Conservation (phyloP, 2,888 invertebrate genomes). For the Rhamphomyia laevipes region DNA sequence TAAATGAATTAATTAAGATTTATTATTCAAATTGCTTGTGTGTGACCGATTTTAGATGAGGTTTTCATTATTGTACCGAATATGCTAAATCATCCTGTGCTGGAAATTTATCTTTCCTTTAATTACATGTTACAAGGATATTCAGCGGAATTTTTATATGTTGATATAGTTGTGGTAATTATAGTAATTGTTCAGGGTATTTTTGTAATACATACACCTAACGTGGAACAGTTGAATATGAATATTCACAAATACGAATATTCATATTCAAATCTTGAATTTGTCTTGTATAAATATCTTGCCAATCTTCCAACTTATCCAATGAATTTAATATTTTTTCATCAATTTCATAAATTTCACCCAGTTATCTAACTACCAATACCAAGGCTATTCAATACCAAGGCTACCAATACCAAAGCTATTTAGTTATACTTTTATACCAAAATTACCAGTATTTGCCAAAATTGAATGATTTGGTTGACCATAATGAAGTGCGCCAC, state of each 20-base stretch:
- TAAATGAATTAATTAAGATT: no score
- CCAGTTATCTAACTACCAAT: slow-evolving; percentile 47
- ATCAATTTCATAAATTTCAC: slow-evolving; percentile 80
- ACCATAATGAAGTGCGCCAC: slow-evolving; percentile 79
- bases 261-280: slow-evolving; percentile 47
- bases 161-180: slow-evolving; percentile 43
- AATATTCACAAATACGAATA: slow-evolving; percentile 34
- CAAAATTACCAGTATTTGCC: slow-evolving; percentile 52
- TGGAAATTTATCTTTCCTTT: slow-evolving; percentile 40
- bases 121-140: slow-evolving; percentile 64
- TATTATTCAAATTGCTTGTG: no score
- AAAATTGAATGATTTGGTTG: slow-evolving; percentile 79
- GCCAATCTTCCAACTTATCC: slow-evolving; percentile 77
- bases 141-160: slow-evolving; percentile 52
- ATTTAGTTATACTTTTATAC: slow-evolving; percentile 58
- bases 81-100: slow-evolving; percentile 31
- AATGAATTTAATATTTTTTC: slow-evolving; percentile 58
- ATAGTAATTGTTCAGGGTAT: slow-evolving; percentile 47
- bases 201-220: slow-evolving; percentile 74
- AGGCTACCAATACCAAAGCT: slow-evolving; percentile 89
- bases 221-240: slow-evolving; percentile 39
- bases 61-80: slow-evolving; percentile 14
- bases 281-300: slow-evolving; percentile 62
- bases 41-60: no score
- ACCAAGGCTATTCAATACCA: slow-evolving; percentile 63